Percentiles rank a stretch among this genome's conserved stretches.
Conservation (phyloP, 92 coral and sea anemone genomes). For the Umimayanthus kanabou region DNA sequence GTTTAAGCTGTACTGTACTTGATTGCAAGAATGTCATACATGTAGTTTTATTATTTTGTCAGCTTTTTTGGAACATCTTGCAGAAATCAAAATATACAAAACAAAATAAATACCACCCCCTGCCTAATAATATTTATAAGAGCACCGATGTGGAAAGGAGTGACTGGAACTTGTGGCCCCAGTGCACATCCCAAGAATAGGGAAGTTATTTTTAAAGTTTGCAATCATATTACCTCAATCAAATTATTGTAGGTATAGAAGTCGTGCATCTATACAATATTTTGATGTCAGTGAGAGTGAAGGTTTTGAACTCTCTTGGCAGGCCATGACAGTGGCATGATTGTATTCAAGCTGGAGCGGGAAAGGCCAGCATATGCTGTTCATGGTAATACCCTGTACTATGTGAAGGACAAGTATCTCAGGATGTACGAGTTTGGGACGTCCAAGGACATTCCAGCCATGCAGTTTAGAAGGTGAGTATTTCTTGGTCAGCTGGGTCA, state of each 20-base stretch:
- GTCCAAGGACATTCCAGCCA: conserved; percentile 94
- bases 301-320: neutral
- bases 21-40: too few relatives aligned
- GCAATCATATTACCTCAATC: neutral
- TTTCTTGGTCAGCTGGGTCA: too few relatives aligned
- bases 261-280: neutral
- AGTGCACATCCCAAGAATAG: too few relatives aligned
- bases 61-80: too few relatives aligned
- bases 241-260: neutral
- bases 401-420: conserved; percentile 90
- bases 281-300: neutral
- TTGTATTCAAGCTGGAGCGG: conserved; percentile 94
- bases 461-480: conserved; percentile 87
- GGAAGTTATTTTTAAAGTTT: too few relatives aligned
- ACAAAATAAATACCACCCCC: too few relatives aligned
- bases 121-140: too few relatives aligned
- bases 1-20: too few relatives aligned
- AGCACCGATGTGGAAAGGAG: too few relatives aligned
- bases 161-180: too few relatives aligned
- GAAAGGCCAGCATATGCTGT: conserved; percentile 99
- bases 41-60: too few relatives aligned
- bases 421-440: conserved; percentile 99
- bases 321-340: conserved; percentile 99
- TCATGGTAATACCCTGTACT: conserved; percentile 95
- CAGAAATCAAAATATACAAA: too few relatives aligned